Conservation (phyloP, 2,888 invertebrate species). For the Augiades crinisus region DNA sequence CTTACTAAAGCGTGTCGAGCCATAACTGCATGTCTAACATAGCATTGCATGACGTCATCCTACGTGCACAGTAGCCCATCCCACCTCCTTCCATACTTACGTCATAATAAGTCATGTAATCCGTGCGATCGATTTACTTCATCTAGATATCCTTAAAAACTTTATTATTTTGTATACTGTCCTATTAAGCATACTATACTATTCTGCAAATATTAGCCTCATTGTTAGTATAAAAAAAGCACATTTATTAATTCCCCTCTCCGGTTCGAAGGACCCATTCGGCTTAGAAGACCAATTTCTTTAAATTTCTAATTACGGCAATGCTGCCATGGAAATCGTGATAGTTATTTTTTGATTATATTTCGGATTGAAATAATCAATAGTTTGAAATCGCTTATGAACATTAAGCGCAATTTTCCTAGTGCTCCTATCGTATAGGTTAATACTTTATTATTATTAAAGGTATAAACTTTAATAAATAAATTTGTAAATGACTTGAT, state of each 20-base stretch:
- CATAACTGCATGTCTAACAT: constrained; percentile 61
- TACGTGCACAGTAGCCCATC: constrained; percentile 59
- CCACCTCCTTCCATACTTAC: constrained; percentile 59
- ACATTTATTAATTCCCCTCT: neutral
- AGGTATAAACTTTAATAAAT: too few species aligned
- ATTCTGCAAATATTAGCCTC: too few species aligned
- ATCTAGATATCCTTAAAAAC: neutral
- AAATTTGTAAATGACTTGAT: neutral
- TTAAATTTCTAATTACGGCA: too few species aligned
- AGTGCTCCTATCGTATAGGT: too few species aligned
- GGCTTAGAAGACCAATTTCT: too few species aligned
- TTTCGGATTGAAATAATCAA: too few species aligned
- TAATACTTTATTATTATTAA: too few species aligned
- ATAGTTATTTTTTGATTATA: neutral
- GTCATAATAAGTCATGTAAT: constrained; percentile 33
- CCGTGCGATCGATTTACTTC: constrained; percentile 7
- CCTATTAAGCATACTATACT: too few species aligned
- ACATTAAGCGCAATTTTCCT: too few species aligned
- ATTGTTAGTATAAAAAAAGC: neutral
- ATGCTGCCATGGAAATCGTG: too few species aligned
- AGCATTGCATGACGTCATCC: constrained; percentile 65
- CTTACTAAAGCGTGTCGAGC: constrained; percentile 57
- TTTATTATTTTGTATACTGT: neutral
- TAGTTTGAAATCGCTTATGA: too few species aligned
- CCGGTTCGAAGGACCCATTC: neutral